phyloP scores from a whole-genome alignment of 2,797 vertebrate genomes.

The Notolabrus celidotus region DNA sequence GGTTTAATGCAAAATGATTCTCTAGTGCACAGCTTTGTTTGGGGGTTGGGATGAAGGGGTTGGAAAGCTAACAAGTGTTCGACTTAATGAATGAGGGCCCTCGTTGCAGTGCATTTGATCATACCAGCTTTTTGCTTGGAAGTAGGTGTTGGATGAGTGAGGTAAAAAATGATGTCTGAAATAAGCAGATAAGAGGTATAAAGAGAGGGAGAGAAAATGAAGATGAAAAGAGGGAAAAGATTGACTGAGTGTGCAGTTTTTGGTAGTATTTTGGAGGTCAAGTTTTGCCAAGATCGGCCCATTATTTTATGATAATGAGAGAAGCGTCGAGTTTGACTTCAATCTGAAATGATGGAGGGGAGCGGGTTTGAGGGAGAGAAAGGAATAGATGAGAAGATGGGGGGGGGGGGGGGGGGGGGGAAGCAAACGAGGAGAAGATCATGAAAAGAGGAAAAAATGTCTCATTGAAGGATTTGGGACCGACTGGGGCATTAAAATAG shows the following conservation, averaged over 20 bases:
- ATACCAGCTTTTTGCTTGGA: slow-evolving; percentile 44
- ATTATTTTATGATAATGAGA: slow-evolving; percentile 87
- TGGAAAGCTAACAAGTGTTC: slow-evolving; percentile 65
- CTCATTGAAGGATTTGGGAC: slow-evolving; percentile 59
- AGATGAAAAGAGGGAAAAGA: slow-evolving; percentile 37
- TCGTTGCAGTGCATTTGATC: slow-evolving; percentile 62
- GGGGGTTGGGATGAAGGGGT: neutral
- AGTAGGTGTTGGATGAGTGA: slow-evolving; percentile 24
- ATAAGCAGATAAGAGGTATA: slow-evolving; percentile 18
- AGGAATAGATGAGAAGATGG: slow-evolving; percentile 23
- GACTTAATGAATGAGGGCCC: slow-evolving; percentile 63
- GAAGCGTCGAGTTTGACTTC: slow-evolving; percentile 65
- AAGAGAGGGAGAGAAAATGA: neutral
- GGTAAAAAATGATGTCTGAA: slow-evolving; percentile 38
- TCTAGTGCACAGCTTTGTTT: slow-evolving; percentile 6
- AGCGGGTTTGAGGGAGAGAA: slow-evolving; percentile 13
- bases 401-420: neutral
- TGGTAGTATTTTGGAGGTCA: slow-evolving; percentile 53
- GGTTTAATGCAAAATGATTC: slow-evolving; percentile 25
- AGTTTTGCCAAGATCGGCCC: slow-evolving; percentile 54
- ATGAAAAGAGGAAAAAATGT: slow-evolving; percentile 17
- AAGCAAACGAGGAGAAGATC: slow-evolving; percentile 30
- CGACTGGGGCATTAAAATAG: slow-evolving; percentile 58
- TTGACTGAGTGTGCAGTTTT: slow-evolving; percentile 52
- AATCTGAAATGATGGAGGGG: slow-evolving; percentile 58